phyloP scores from a whole-genome alignment of 2,797 vertebrate species.

The Glossophaga mutica region DNA sequence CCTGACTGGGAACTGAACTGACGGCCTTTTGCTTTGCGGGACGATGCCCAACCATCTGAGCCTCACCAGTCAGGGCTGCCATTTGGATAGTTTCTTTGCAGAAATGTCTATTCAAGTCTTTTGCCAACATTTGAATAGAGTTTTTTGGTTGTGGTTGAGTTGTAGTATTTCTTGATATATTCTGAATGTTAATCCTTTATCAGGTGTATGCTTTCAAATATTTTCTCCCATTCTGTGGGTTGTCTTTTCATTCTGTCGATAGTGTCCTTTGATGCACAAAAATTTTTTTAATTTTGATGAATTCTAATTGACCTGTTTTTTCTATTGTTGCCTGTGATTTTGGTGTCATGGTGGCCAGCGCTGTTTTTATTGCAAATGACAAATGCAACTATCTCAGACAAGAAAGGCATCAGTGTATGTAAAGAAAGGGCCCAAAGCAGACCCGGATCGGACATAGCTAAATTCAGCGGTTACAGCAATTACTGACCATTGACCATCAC shows the following conservation, averaged over 20 bases:
- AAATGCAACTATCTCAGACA: neutral
- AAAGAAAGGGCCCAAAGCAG: neutral
- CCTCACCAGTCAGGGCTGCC: neutral
- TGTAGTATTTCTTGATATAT: neutral
- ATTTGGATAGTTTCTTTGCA: neutral
- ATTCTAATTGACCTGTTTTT: neutral
- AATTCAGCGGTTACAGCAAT: neutral
- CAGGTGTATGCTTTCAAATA: neutral
- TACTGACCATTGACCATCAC: neutral
- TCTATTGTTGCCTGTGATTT: neutral
- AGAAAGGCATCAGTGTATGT: neutral
- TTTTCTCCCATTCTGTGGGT: neutral
- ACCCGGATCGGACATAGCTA: neutral
- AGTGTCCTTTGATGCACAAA: neutral
- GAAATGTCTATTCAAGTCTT: neutral
- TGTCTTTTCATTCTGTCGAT: neutral
- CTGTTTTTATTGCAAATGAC: neutral
- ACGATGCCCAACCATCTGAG: neutral
- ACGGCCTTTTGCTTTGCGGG: neutral
- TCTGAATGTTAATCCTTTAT: constrained; percentile 8
- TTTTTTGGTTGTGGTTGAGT: neutral
- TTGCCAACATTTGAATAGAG: neutral
- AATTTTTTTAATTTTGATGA: neutral
- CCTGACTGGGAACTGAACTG: neutral
- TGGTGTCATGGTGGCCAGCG: neutral